Percentiles rank a stretch among this genome's conserved stretches.
These are phyloP conservation scores for Nephrotoma guestfalica DNA, from an alignment of 2,888 invertebrate genomes.

Conservation along the genomic window DNA sequence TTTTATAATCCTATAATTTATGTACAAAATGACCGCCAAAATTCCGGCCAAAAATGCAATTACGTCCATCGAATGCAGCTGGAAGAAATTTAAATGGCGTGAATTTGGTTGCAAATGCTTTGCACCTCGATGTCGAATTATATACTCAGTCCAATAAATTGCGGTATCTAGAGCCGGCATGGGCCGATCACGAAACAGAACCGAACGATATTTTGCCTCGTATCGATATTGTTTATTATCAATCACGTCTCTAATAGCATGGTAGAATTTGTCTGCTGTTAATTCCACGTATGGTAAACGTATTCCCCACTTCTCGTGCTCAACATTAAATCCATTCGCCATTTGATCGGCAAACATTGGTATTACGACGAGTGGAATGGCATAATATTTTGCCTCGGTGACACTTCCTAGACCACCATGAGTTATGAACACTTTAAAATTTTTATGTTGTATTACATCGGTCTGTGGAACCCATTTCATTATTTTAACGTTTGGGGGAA, in stretches of 20 bases:
- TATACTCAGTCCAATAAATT: conserved; percentile 36
- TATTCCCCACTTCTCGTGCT: conserved; percentile 29
- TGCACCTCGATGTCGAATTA: conserved; percentile 34
- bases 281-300: conserved; percentile 24
- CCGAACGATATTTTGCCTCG: conserved; percentile 27
- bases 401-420: conserved; percentile 36
- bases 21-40: neutral
- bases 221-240: neutral
- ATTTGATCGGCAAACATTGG: conserved; percentile 39
- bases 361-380: conserved; percentile 36
- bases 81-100: conserved; percentile 27
- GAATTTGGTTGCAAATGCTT: conserved; percentile 32
- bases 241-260: conserved; percentile 17
- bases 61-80: conserved; percentile 33
- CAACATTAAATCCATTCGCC: conserved; percentile 33
- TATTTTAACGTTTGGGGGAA: conserved; percentile 26
- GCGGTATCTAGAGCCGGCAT: conserved; percentile 33
- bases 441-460: conserved; percentile 33
- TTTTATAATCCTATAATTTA: neutral
- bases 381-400: conserved; percentile 34
- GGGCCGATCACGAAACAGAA: conserved; percentile 33
- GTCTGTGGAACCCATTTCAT: conserved; percentile 34
- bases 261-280: conserved; percentile 21
- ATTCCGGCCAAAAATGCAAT: neutral
- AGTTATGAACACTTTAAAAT: conserved; percentile 33